A percentile compares a stretch with the other conserved stretches of the same genome.
These are phyloP conservation scores for Delphinapterus leucas DNA, from an alignment of 2,113 vertebrate genomes.

Conservation along the genomic window DNA sequence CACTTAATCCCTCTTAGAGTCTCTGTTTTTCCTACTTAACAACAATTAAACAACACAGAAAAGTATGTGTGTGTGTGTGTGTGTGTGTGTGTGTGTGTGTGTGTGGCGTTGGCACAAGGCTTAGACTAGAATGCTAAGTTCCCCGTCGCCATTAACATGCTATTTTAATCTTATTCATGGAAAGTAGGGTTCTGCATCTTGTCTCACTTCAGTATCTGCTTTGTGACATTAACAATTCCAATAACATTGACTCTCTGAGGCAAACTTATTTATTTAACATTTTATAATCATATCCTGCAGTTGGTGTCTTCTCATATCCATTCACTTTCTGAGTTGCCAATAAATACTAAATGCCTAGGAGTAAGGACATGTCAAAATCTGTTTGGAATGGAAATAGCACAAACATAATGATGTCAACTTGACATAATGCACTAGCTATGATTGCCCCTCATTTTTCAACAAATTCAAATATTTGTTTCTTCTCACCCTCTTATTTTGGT, in stretches of 20 bases:
- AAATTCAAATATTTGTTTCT: background rate
- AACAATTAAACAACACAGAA: background rate
- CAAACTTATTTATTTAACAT: constrained; percentile 10
- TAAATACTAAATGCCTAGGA: constrained; percentile 4
- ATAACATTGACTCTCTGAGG: background rate
- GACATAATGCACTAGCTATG: background rate
- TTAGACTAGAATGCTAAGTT: background rate
- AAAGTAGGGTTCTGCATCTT: background rate
- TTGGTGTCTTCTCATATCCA: background rate
- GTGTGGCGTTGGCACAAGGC: background rate
- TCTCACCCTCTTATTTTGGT: background rate
- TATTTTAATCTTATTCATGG: background rate
- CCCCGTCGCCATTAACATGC: background rate
- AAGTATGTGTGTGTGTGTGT: background rate
- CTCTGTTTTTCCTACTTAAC: background rate
- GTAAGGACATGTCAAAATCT: background rate
- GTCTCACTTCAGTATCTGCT: background rate
- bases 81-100: background rate
- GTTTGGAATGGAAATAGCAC: background rate
- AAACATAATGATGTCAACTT: background rate
- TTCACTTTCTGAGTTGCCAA: background rate
- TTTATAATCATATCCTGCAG: background rate
- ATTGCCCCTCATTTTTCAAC: background rate
- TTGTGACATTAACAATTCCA: background rate
- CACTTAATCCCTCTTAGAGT: background rate